Base-by-base conservation (phyloP, 2,797 vertebrate species). In the Streptopelia turtur region DNA sequence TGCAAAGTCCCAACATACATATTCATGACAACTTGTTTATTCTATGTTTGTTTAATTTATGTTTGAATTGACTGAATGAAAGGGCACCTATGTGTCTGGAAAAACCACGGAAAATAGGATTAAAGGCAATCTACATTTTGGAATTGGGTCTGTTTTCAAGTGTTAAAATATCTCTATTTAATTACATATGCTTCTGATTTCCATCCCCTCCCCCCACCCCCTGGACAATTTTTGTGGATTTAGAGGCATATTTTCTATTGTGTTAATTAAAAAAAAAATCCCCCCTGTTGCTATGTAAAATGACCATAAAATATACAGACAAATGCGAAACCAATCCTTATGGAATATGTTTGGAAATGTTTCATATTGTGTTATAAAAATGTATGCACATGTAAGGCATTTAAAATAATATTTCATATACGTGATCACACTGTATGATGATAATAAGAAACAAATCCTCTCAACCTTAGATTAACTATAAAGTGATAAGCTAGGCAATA, bases 1-100 rank as follows among this genome's bases (percentile, higher is more conserved):
- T 37, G 27, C 33, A 37, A 68, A 77, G 24, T 77, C 28, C 15
- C 12, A 11, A 0, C 1, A 5, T 70, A n/a, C 0, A 1, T 35
- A 28, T 72, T 72, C 0, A 16, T 64, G 28, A 71, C 82, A 69
- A 45, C n/a, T 45, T 77, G 7, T 56, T 86, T 57, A 28, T 52
- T 88, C 11, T 9, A 7, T n/a, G 13, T n/a, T 82, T n/a, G 11
- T n/a, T 82, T 52, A 37, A 21, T 52, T 83, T 64, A 23, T 56
- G 35, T 75, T 68, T 52, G 4, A 92, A 49, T 50, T 87, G 49
- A 61, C 59, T 60, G 55, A 89, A 65, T 41, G 25, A 77, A 79
- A 31, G 30, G 33, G 39, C 5, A 72, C 57, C 52, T 0, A 1
- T n/a, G 10, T 69, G 10, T 72, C 35, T 82, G 70, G 65, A 75